These are phyloP conservation scores for Neoascia interrupta DNA, from an alignment of 2,888 invertebrate genomes.

Conservation along the genomic window DNA sequence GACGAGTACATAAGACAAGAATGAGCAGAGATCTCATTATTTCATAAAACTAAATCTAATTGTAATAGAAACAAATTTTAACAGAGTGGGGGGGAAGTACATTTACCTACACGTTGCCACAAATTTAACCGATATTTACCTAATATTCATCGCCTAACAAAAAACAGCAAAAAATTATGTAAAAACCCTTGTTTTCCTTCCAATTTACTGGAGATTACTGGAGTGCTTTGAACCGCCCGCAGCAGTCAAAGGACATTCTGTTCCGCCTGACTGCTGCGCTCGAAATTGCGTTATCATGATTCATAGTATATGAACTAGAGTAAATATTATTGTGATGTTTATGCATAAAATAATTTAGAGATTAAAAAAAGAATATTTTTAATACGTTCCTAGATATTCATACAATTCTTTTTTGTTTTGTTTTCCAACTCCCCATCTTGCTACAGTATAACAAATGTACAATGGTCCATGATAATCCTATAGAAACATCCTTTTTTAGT, in stretches of 20 bases:
- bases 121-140: conserved; percentile 1
- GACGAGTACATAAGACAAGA: conserved; percentile 28
- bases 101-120: neutral
- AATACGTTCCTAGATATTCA: conserved; percentile 22
- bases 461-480: conserved; percentile 31
- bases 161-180: neutral
- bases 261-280: no score
- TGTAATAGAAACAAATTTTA: conserved; percentile 35
- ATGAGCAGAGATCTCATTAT: conserved; percentile 57
- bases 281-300: no score
- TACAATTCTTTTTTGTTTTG: neutral
- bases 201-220: no score
- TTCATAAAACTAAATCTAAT: conserved; percentile 39
- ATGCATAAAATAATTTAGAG: conserved; percentile 23
- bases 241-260: neutral
- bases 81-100: no score
- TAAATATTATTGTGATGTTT: conserved; percentile 44
- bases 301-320: no score
- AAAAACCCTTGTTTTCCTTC: no score
- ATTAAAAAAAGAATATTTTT: conserved; percentile 22
- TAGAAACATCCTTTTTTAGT: conserved; percentile 12
- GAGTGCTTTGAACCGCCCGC: no score
- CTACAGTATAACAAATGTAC: conserved; percentile 11
- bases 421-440: conserved; percentile 1
- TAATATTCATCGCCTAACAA: neutral